A percentile compares a stretch with the other conserved stretches of the same genome.
phyloP scores from a whole-genome alignment of 1,140 invertebrate species.

The Brachionus manjavacas region DNA sequence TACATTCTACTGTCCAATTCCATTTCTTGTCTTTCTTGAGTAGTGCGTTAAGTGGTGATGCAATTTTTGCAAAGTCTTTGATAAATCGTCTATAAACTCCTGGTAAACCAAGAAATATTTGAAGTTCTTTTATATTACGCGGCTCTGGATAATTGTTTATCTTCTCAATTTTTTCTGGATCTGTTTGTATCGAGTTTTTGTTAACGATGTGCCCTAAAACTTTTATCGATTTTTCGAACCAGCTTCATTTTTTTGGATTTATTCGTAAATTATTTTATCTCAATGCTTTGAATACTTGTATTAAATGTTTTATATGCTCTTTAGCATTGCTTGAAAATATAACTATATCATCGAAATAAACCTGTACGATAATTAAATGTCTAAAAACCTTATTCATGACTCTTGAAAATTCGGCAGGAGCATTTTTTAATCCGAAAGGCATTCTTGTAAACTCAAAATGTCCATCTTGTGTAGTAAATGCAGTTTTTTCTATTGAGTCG shows the following conservation, averaged over 20 bases:
- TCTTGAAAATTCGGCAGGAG: no score
- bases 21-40: conserved; percentile 51
- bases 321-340: no score
- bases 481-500: no score
- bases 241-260: background rate
- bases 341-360: no score
- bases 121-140: background rate
- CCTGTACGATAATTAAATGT: no score
- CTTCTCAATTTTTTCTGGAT: conserved; percentile 19
- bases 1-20: conserved; percentile 43
- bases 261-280: background rate
- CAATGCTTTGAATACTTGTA: conserved; percentile 15
- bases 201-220: conserved; percentile 38
- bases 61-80: conserved; percentile 38
- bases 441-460: no score
- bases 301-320: conserved; percentile 41
- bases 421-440: no score
- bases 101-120: conserved; percentile 48
- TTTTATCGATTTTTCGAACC: background rate
- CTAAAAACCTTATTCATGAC: no score
- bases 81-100: conserved; percentile 49
- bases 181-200: conserved; percentile 22
- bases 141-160: conserved; percentile 38
- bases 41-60: conserved; percentile 50
- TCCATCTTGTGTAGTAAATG: no score